Conservation (phyloP, 2,113 vertebrate species). For the Ammodytes dubius region DNA sequence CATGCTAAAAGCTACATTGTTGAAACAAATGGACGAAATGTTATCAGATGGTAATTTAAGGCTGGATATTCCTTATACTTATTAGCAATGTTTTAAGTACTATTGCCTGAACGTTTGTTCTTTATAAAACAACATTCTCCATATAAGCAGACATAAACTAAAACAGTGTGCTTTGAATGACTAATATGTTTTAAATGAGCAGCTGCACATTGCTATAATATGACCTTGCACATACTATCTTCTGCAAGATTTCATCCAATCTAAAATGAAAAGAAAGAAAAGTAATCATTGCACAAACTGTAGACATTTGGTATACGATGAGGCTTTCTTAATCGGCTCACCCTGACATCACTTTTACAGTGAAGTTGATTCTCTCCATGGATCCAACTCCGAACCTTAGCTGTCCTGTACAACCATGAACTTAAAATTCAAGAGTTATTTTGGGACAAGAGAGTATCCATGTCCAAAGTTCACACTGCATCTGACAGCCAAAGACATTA, state of each 20-base stretch:
- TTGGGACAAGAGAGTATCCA: neutral
- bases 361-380: slow-evolving; percentile 14
- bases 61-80: neutral
- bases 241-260: slow-evolving; percentile 7
- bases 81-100: neutral
- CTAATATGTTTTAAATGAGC: slow-evolving; percentile 12
- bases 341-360: slow-evolving; percentile 34
- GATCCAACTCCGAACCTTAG: neutral
- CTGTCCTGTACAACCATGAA: neutral
- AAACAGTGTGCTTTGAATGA: neutral
- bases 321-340: slow-evolving; percentile 19
- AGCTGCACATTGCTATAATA: slow-evolving; percentile 44
- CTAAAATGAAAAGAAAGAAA: slow-evolving; percentile 7
- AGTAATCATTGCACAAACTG: neutral
- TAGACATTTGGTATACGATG: neutral
- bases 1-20: slow-evolving; percentile 10
- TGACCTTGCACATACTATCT: neutral
- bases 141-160: slow-evolving; percentile 1
- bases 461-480: neutral
- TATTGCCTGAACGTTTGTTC: neutral
- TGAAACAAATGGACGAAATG: slow-evolving; percentile 15
- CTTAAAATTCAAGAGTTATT: neutral
- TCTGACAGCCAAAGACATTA: slow-evolving; percentile 20
- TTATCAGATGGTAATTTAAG: neutral
- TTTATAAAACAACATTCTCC: slow-evolving; percentile 1